Evolutionary conservation across 2,113 vertebrate genomes (phyloP).

Genomic region (Malurus cyaneus): DNA sequence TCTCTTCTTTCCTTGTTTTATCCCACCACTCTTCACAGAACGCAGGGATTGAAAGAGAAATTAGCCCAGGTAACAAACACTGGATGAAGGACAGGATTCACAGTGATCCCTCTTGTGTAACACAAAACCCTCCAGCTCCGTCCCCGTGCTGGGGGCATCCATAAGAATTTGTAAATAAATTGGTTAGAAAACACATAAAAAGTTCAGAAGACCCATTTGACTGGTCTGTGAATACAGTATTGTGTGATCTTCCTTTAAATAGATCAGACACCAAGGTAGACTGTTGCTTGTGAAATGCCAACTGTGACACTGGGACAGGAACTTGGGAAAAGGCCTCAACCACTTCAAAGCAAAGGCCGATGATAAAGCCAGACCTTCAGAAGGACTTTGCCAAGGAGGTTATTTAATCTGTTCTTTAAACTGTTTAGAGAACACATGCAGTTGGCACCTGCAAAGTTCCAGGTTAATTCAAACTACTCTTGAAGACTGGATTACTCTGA

Average conservation of each 20-base stretch:
- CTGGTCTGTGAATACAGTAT: neutral
- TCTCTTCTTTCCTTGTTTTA: neutral
- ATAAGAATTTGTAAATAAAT: neutral
- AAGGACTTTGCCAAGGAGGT: neutral
- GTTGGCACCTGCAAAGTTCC: neutral
- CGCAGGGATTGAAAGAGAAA: neutral
- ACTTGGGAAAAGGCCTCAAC: neutral
- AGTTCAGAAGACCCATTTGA: neutral
- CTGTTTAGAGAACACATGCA: neutral
- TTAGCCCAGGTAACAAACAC: neutral
- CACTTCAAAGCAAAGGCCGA: neutral
- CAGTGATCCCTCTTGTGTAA: neutral
- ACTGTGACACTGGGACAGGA: neutral
- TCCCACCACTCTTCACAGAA: neutral
- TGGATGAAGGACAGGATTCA: neutral
- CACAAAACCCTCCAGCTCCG: neutral
- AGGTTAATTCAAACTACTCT: neutral
- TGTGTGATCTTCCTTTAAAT: neutral
- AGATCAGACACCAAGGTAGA: neutral
- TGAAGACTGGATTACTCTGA: neutral
- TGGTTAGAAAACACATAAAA: neutral
- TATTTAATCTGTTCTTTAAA: neutral
- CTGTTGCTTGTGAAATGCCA: neutral
- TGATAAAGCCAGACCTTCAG: neutral
- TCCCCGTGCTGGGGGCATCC: rapidly evolving